Conservation (phyloP, 2,113 vertebrate genomes). For the Oenanthe melanoleuca region DNA sequence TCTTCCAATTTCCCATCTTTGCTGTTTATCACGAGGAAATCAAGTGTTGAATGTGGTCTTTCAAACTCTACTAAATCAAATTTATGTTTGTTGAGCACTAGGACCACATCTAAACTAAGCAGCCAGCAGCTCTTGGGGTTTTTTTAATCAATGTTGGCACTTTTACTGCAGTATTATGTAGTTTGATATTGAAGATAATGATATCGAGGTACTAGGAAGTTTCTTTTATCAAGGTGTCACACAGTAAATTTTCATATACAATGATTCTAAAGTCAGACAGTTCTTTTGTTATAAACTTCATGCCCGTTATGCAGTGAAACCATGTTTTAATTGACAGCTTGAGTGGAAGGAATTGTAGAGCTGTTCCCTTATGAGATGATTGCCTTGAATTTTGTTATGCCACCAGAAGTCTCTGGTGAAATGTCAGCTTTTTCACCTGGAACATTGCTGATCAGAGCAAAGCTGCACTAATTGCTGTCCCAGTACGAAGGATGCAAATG, state of each 20-base stretch:
- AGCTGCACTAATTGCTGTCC: not conserved
- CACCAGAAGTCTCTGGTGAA: not conserved
- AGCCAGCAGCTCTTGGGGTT: not conserved
- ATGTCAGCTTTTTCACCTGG: not conserved
- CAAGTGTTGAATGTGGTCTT: not conserved
- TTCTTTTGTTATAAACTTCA: not conserved
- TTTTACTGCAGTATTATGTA: not conserved
- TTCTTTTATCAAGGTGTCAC: not conserved
- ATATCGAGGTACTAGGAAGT: not conserved
- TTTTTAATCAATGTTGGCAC: not conserved
- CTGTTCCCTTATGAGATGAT: not conserved
- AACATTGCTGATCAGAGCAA: not conserved
- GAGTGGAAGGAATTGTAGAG: not conserved
- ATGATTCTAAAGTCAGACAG: not conserved
- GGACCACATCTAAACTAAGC: not conserved
- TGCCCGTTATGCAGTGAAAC: not conserved
- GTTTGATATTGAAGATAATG: not conserved
- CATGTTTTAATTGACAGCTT: constrained; percentile 12
- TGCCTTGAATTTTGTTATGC: constrained; percentile 3
- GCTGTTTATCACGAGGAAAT: not conserved
- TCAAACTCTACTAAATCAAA: not conserved
- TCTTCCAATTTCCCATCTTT: not conserved
- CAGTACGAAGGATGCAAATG: not conserved
- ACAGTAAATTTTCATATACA: not conserved
- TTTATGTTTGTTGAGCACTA: fast-evolving